A percentile compares a stretch with the other conserved stretches of the same genome.
Evolutionary conservation across 1,140 invertebrate genomes (phyloP).

Genomic region (Galendromus occidentalis): DNA sequence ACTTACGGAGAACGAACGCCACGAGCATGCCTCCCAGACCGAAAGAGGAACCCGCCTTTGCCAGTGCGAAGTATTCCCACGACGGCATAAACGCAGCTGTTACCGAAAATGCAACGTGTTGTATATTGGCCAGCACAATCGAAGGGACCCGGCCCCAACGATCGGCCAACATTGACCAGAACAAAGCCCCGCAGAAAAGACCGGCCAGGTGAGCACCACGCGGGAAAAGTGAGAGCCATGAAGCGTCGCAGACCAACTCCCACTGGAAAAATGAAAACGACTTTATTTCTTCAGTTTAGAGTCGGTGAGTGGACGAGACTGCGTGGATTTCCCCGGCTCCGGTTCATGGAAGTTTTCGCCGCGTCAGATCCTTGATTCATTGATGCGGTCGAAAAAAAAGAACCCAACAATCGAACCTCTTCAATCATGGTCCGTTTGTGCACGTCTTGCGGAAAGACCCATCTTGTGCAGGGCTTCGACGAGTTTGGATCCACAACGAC

Average conservation of each 20-base stretch:
- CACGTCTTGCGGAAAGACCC: not conserved
- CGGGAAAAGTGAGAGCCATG: conserved; percentile 4
- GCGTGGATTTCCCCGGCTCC: not conserved
- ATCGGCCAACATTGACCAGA: not conserved
- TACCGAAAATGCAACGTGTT: not conserved
- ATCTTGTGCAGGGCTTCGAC: not conserved
- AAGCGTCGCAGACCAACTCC: conserved; percentile 6
- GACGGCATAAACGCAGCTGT: not conserved
- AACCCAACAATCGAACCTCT: not conserved
- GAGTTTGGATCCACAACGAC: not conserved
- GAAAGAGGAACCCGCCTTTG: not conserved
- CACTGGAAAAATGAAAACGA: not conserved
- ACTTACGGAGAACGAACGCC: conserved; percentile 6
- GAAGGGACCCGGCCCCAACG: conserved; percentile 7
- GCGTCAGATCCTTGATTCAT: not conserved
- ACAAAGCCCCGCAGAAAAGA: not conserved
- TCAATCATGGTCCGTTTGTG: conserved; percentile 6
- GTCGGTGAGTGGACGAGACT: no score
- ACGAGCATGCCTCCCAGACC: conserved; percentile 10
- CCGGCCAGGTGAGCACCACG: not conserved
- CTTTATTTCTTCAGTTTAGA: not conserved
- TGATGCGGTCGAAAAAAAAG: not conserved
- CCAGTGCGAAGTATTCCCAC: conserved; percentile 7
- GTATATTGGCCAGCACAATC: not conserved
- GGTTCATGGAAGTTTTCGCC: not conserved